Evolutionary conservation across 2,113 vertebrate species (phyloP).

Genomic region (Periophthalmus modestus): DNA sequence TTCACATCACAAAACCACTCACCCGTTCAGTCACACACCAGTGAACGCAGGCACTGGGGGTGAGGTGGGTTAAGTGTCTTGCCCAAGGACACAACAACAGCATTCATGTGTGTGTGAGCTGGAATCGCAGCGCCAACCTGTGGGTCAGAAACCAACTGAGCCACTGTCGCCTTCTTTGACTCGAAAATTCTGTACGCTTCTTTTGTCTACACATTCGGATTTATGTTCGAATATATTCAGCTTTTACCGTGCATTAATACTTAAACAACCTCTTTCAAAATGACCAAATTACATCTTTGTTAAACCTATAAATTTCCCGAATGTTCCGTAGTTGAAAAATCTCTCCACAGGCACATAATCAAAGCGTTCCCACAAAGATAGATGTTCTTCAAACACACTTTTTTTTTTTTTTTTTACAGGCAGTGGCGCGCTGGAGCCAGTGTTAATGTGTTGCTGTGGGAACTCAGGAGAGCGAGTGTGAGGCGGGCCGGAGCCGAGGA

Average conservation of each 20-base stretch:
- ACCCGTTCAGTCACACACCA: too few relatives aligned
- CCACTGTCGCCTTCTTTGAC: too few relatives aligned
- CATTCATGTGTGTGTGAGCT: too few relatives aligned
- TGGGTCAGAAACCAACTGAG: too few relatives aligned
- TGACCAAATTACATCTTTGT: not conserved
- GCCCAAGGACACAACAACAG: too few relatives aligned
- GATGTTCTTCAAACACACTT: conserved; percentile 16
- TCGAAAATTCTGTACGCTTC: too few relatives aligned
- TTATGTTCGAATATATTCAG: too few relatives aligned
- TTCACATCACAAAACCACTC: too few relatives aligned
- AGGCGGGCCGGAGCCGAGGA: conserved; percentile 34
- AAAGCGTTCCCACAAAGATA: not conserved
- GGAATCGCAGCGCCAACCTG: too few relatives aligned
- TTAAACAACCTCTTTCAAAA: not conserved
- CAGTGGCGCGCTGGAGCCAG: conserved; percentile 18
- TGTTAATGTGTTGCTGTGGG: conserved; percentile 59
- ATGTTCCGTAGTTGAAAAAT: not conserved
- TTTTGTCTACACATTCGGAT: not conserved
- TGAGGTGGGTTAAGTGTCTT: too few relatives aligned
- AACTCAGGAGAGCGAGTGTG: conserved; percentile 36
- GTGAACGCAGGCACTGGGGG: too few relatives aligned
- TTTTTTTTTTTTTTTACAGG: conserved; percentile 29
- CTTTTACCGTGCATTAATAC: not conserved
- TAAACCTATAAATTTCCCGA: not conserved
- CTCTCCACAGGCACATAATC: not conserved